Evolutionary conservation across 1,140 invertebrate genomes (phyloP).

Genomic region (Brachionus manjavacas): DNA sequence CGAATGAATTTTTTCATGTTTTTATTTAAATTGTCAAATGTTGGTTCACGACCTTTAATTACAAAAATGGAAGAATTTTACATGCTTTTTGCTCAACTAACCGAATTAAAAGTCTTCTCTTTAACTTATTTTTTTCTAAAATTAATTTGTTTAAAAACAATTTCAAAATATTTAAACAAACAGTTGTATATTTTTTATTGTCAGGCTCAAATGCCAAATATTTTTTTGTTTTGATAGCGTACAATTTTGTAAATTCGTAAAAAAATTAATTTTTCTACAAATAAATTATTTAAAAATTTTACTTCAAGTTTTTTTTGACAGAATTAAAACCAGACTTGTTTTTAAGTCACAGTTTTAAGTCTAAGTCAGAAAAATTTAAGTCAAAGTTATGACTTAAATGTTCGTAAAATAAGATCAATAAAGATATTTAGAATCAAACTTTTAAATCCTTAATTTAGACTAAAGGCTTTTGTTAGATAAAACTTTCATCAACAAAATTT

Average conservation of each 20-base stretch:
- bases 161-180: not conserved
- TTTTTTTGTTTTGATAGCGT: not conserved
- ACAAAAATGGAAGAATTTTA: not conserved
- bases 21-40: not conserved
- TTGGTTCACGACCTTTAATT: not conserved
- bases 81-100: not conserved
- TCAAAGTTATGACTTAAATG: no score
- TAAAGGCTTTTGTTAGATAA: no score
- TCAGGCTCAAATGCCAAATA: not conserved
- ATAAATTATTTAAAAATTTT: not conserved
- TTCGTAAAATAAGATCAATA: no score
- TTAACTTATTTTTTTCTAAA: not conserved
- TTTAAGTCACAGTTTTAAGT: no score
- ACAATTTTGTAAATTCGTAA: constrained; percentile 20
- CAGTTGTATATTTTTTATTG: constrained; percentile 7
- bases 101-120: not conserved
- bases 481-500: no score
- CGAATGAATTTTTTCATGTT: not conserved
- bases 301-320: not conserved
- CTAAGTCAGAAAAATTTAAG: no score
- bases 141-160: not conserved
- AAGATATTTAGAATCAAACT: no score
- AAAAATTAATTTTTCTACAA: not conserved
- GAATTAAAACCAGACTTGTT: no score
- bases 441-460: no score